Evolutionary conservation across 2,113 vertebrate species (phyloP).

Genomic region (Ovis canadensis): DNA sequence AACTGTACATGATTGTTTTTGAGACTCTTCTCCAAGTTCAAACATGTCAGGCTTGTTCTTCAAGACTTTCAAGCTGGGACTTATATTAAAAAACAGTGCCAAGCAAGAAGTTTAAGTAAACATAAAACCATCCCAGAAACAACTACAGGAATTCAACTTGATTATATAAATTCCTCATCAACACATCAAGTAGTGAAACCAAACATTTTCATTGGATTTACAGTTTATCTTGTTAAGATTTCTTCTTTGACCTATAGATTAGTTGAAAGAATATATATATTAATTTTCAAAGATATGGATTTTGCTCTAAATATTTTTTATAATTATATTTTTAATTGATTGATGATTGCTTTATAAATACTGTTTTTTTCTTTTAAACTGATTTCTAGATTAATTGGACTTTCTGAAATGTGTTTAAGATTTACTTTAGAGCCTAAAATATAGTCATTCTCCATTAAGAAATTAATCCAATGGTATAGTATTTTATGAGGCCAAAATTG

Average conservation of each 20-base stretch:
- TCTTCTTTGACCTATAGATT: background rate
- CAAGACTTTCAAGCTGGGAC: conserved; percentile 44
- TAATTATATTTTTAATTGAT: background rate
- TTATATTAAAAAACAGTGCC: conserved; percentile 30
- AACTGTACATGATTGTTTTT: conserved; percentile 42
- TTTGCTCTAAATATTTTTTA: background rate
- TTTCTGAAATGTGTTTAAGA: background rate
- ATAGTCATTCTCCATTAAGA: background rate
- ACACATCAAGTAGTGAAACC: conserved; percentile 5
- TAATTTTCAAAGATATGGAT: conserved; percentile 12
- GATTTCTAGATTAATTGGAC: conserved; percentile 14
- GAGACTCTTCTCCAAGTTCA: conserved; percentile 49
- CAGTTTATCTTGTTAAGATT: background rate
- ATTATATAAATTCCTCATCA: conserved; percentile 35
- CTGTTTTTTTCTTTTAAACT: background rate
- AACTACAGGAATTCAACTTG: conserved; percentile 19
- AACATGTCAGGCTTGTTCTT: conserved; percentile 49
- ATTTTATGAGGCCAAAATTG: background rate
- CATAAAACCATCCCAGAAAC: conserved; percentile 43
- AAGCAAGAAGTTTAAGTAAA: conserved; percentile 55
- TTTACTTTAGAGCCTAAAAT: background rate
- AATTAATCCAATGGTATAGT: background rate
- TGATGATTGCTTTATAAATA: background rate
- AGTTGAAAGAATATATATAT: background rate
- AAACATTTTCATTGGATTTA: conserved; percentile 23